Base-by-base conservation (phyloP, 2,113 vertebrate species). In the Uria lomvia region DNA sequence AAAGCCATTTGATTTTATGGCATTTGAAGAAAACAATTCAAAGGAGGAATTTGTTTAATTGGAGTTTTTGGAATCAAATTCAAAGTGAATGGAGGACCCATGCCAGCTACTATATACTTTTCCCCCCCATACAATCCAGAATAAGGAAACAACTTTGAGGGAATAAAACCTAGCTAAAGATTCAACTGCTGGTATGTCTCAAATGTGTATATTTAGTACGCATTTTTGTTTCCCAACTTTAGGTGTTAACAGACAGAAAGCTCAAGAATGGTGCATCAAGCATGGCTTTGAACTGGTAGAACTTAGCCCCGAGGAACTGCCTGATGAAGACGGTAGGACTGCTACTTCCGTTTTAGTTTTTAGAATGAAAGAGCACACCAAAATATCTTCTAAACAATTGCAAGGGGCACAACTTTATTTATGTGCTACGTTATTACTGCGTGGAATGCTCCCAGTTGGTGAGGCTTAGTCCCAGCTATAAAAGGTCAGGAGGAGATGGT, bases 211-310 rank as follows among this genome's bases (percentile, higher is more conserved):
- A 4, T 83, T 84, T 27, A 59, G 47, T 18, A 27, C 1, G 2
- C 7, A 8, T 20, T 89, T 96, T 80, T 92, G 8, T 83, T 86
- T 94, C 23, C 60, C 82, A 32, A 24, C 56, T 96, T 68, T 52
- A 99, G 99, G 99, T 49, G 95, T 99, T 52, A 99, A 63, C 92
- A 98, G 99, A 70, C 99, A 99, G 70, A 98, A 98, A 72, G 99
- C 99, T 56, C 99, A 99, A 84, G 99, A 99, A 81, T 99, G 99
- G 99, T 99, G 99, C 96, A 99, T 99, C 97, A 97, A 98, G 83
- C 99, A 99, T 27, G 98, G 99, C 20, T 99, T 99, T 95, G 99
- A 99, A 91, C 97, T 99, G 96, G 99, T 99, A 23, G 99, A 99
- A 86, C 98, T 99, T 14, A 99, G 89, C 92, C 99, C 99, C 3